Percentiles rank a stretch among this genome's conserved stretches.
phyloP scores from a whole-genome alignment of 2,797 vertebrate species.

The Micropoecilia bifurca region DNA sequence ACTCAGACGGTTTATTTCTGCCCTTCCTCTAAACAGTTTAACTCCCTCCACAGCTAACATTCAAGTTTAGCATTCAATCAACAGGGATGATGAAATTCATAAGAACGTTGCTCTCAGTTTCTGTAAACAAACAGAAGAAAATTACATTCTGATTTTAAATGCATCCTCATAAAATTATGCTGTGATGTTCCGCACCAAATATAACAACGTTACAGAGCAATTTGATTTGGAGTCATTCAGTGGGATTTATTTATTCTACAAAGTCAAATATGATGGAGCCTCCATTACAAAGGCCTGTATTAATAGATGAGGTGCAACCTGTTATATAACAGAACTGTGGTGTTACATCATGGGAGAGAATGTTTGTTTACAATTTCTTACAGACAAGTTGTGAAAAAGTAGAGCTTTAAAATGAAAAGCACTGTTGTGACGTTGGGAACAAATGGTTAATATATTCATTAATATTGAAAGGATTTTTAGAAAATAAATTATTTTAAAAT shows the following conservation, averaged over 20 bases:
- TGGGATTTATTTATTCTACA: neutral
- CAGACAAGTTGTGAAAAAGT: neutral
- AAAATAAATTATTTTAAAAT: neutral
- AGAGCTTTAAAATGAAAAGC: neutral
- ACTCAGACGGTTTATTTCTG: neutral
- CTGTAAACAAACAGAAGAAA: neutral
- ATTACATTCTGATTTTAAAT: neutral
- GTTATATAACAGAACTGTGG: neutral
- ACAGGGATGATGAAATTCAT: neutral
- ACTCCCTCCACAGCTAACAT: neutral
- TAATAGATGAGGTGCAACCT: conserved; percentile 3
- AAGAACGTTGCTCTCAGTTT: neutral
- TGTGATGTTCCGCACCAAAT: neutral
- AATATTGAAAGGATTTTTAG: neutral
- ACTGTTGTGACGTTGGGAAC: too few relatives aligned
- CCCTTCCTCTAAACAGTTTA: neutral
- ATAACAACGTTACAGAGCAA: neutral
- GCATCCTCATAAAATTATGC: neutral
- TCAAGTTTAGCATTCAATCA: neutral
- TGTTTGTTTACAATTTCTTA: neutral
- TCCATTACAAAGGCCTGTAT: neutral
- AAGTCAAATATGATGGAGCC: neutral
- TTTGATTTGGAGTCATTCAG: neutral
- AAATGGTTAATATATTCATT: neutral
- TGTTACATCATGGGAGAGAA: neutral